phyloP scores from a whole-genome alignment of 2,888 invertebrate genomes.

The Latrodectus elegans region DNA sequence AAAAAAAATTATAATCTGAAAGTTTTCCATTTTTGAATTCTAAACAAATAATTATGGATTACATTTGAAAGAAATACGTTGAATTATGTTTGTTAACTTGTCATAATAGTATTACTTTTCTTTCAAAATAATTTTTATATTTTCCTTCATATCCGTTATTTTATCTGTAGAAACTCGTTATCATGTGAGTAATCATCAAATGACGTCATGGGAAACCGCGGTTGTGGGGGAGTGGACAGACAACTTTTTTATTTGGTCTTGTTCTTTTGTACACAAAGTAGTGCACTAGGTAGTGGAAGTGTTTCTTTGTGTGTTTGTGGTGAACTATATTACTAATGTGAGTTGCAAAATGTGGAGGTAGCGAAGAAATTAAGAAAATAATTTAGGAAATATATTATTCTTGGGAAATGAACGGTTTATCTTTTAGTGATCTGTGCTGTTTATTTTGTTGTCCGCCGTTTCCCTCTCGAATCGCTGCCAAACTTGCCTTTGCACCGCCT shows the following conservation, averaged over 20 bases:
- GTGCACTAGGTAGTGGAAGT: conserved; percentile 28
- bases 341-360: conserved; percentile 40
- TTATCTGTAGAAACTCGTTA: too few relatives aligned
- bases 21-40: too few relatives aligned
- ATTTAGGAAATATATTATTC: conserved; percentile 14
- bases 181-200: neutral
- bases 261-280: conserved; percentile 24
- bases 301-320: conserved; percentile 24
- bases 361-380: conserved; percentile 4
- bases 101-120: too few relatives aligned
- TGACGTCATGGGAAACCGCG: conserved; percentile 62
- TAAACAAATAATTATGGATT: too few relatives aligned
- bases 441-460: conserved; percentile 99
- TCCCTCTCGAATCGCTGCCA: conserved; percentile 98
- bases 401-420: conserved; percentile 71
- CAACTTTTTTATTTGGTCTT: conserved; percentile 20
- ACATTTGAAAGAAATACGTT: too few relatives aligned
- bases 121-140: too few relatives aligned
- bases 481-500: conserved; percentile 98
- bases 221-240: conserved; percentile 58
- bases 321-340: conserved; percentile 7
- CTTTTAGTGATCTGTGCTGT: conserved; percentile 91
- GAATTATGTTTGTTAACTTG: too few relatives aligned
- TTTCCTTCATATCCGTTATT: too few relatives aligned
- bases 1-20: too few relatives aligned